Evolutionary conservation across 2,888 invertebrate species (phyloP).

Genomic region (Pyrochroa serraticornis): DNA sequence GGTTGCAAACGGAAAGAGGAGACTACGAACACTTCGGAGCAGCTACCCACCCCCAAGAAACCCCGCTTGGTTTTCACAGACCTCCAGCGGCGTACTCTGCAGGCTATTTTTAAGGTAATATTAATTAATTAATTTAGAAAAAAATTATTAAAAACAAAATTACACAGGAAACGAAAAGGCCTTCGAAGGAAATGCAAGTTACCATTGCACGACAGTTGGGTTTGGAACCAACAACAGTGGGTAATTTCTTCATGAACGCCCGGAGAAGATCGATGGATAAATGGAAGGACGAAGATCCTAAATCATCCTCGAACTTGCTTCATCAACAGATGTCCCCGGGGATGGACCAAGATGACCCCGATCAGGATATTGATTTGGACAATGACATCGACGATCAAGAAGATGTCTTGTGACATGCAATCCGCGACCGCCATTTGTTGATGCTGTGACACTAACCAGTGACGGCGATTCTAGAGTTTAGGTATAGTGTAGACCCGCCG

Average conservation of each 20-base stretch:
- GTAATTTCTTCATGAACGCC: slow-evolving; percentile 99
- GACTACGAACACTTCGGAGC: slow-evolving; percentile 76
- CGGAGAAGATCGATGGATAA: slow-evolving; percentile 96
- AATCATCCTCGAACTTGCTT: slow-evolving; percentile 57
- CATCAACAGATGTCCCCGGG: slow-evolving; percentile 59
- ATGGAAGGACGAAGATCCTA: slow-evolving; percentile 93
- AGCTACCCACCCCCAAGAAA: slow-evolving; percentile 94
- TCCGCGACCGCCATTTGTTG: slow-evolving; percentile 58
- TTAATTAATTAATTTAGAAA: neutral
- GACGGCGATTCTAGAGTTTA: slow-evolving; percentile 48
- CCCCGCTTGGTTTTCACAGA: slow-evolving; percentile 99
- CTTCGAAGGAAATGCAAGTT: slow-evolving; percentile 99
- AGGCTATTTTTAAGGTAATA: slow-evolving; percentile 98
- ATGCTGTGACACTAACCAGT: slow-evolving; percentile 57
- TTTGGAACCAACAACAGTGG: slow-evolving; percentile 96
- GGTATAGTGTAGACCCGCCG: slow-evolving; percentile 48
- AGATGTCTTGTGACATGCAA: slow-evolving; percentile 64
- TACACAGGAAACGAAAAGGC: slow-evolving; percentile 93
- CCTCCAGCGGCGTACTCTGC: slow-evolving; percentile 99
- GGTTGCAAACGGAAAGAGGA: slow-evolving; percentile 98
- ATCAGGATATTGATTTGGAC: slow-evolving; percentile 60
- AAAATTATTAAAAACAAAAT: neutral
- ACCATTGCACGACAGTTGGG: slow-evolving; percentile 97
- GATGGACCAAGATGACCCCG: slow-evolving; percentile 57
- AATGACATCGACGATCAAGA: slow-evolving; percentile 64